phyloP scores from a whole-genome alignment of 2,888 invertebrate genomes.

The Lacanobia oleracea region DNA sequence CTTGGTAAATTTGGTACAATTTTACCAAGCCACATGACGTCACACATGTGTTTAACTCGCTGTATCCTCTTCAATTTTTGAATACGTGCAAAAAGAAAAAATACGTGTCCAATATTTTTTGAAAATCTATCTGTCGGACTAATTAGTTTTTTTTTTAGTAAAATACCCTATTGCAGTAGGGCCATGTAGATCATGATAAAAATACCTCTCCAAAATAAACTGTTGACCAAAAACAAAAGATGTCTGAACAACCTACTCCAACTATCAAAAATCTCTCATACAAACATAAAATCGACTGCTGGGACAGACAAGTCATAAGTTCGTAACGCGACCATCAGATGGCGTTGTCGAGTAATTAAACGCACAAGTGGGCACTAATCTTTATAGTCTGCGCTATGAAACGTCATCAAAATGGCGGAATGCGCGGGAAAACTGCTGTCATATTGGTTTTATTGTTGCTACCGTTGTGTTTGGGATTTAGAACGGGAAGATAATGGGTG shows the following conservation, averaged over 20 bases:
- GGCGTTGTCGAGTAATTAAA: conserved; percentile 58
- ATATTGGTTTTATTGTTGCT: conserved; percentile 23
- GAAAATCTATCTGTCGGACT: no score
- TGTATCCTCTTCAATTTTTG: no score
- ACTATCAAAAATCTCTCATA: conserved; percentile 21
- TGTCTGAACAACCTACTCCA: neutral
- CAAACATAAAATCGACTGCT: conserved; percentile 14
- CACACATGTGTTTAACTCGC: no score
- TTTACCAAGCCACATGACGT: no score
- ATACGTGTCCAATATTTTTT: no score
- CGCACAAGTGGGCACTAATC: conserved; percentile 59
- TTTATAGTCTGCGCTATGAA: conserved; percentile 56
- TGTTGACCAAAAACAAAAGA: neutral
- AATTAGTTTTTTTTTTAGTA: no score
- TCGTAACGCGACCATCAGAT: conserved; percentile 54
- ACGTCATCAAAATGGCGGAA: conserved; percentile 36
- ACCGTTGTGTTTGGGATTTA: conserved; percentile 14
- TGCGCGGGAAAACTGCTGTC: conserved; percentile 15
- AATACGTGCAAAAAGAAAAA: no score
- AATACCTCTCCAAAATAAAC: no score
- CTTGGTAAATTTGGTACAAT: no score
- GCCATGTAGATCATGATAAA: no score
- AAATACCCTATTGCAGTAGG: no score
- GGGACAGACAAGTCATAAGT: conserved; percentile 11
- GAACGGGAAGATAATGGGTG: neutral